These are phyloP conservation scores for Magallana gigas DNA, from an alignment of 1,140 invertebrate genomes.

Conservation along the genomic window DNA sequence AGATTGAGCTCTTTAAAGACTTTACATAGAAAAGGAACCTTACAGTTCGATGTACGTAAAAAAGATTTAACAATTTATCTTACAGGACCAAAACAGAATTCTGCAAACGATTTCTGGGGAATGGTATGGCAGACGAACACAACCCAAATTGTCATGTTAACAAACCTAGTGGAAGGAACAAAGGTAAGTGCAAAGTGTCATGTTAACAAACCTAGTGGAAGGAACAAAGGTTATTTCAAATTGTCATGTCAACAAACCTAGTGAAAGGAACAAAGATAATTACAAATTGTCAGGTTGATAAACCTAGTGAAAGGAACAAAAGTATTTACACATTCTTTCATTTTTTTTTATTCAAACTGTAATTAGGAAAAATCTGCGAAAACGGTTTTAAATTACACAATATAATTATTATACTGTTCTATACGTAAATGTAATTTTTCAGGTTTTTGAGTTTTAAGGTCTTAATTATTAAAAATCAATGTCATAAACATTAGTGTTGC, in stretches of 20 bases:
- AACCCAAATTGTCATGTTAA: slow-evolving; percentile 42
- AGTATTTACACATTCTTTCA: background rate
- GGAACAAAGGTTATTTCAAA: slow-evolving; percentile 18
- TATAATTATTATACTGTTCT: too few relatives aligned
- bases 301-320: background rate
- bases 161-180: slow-evolving; percentile 40
- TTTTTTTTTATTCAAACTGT: too few relatives aligned
- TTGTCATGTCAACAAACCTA: slow-evolving; percentile 44
- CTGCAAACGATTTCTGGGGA: slow-evolving; percentile 36
- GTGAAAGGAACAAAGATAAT: slow-evolving; percentile 29
- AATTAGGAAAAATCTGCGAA: too few relatives aligned
- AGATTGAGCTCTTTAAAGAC: too few relatives aligned
- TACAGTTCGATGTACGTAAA: too few relatives aligned
- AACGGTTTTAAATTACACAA: too few relatives aligned
- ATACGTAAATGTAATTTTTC: too few relatives aligned
- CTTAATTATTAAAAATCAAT: too few relatives aligned
- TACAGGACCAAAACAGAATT: slow-evolving; percentile 36
- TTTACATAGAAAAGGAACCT: too few relatives aligned
- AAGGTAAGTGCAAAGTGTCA: slow-evolving; percentile 17
- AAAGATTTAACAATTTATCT: background rate
- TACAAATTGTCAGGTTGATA: background rate
- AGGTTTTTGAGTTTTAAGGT: too few relatives aligned
- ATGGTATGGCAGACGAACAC: slow-evolving; percentile 46
- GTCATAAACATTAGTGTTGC: too few relatives aligned
- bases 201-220: too few relatives aligned